phyloP scores from a whole-genome alignment of 2,797 vertebrate species.

The Prunella strophiata region DNA sequence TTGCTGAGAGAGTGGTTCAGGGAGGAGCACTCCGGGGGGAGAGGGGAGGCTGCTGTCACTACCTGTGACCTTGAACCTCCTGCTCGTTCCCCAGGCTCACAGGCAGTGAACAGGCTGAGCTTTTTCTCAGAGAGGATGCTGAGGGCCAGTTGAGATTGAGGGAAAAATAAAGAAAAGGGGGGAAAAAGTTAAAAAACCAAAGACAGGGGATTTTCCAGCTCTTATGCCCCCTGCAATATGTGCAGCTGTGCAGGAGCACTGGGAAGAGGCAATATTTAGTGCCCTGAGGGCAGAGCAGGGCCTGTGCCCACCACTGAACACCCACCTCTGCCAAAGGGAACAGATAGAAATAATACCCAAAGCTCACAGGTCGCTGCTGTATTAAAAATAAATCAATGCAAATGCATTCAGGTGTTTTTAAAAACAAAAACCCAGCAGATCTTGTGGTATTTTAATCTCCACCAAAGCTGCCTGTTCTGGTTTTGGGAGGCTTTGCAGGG shows the following conservation, averaged over 20 bases:
- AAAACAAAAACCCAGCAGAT: neutral
- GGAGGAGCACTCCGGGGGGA: rapidly evolving
- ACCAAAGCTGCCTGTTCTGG: neutral
- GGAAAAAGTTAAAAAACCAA: rapidly evolving
- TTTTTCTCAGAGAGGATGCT: neutral
- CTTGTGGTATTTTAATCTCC: neutral
- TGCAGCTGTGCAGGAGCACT: rapidly evolving
- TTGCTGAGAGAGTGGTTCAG: neutral
- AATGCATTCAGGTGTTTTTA: neutral
- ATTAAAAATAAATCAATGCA: constrained; percentile 25
- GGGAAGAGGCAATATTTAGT: neutral
- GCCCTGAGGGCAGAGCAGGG: neutral
- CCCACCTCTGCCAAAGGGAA: neutral
- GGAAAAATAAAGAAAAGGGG: rapidly evolving
- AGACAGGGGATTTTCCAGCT: neutral
- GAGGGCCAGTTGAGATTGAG: neutral
- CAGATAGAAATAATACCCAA: neutral
- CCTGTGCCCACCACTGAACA: neutral
- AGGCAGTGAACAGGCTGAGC: neutral
- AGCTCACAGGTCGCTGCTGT: neutral
- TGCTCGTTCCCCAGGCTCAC: neutral
- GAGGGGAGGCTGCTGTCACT: neutral
- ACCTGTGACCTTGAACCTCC: neutral
- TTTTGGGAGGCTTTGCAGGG: neutral
- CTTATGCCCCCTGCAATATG: rapidly evolving